Evolutionary conservation across 2,113 vertebrate genomes (phyloP).

Genomic region (Paedocypris sp.): DNA sequence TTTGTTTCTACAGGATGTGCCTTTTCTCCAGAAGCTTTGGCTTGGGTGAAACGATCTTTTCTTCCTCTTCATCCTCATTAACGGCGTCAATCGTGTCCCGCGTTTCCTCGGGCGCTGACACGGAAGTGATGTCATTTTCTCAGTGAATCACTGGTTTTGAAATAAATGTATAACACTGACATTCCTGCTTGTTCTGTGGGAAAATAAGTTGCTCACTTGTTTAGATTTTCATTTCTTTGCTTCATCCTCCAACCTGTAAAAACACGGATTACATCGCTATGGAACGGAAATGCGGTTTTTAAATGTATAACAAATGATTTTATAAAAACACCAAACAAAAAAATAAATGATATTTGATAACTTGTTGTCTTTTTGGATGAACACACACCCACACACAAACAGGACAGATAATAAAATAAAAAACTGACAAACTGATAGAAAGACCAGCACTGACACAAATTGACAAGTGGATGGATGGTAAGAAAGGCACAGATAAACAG

Average conservation of each 20-base stretch:
- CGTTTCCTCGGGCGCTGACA: slow-evolving; percentile 3
- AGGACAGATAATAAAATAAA: no score
- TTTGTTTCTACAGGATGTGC: slow-evolving; percentile 16
- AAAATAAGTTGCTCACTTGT: background rate
- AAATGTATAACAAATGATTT: slow-evolving; percentile 24
- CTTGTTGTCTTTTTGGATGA: no score
- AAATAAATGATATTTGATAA: slow-evolving; percentile 35
- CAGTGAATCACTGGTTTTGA: slow-evolving; percentile 34
- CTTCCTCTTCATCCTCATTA: no score
- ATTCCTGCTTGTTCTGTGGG: slow-evolving; percentile 30
- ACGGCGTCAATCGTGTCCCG: background rate
- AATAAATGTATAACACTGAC: slow-evolving; percentile 1
- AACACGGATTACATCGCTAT: slow-evolving; percentile 26
- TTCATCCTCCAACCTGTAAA: slow-evolving; percentile 15
- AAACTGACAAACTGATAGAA: no score
- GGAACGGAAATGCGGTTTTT: slow-evolving; percentile 25
- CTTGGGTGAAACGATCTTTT: slow-evolving; percentile 7
- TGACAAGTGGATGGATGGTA: no score
- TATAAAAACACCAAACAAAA: slow-evolving; percentile 14
- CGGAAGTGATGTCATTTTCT: background rate
- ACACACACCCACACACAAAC: no score
- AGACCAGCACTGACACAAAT: no score
- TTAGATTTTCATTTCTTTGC: background rate
- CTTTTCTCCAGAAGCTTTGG: slow-evolving; percentile 23
- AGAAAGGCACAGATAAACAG: no score